Base-by-base conservation (phyloP, 1,140 invertebrate genomes). In the Euwallacea similis region DNA sequence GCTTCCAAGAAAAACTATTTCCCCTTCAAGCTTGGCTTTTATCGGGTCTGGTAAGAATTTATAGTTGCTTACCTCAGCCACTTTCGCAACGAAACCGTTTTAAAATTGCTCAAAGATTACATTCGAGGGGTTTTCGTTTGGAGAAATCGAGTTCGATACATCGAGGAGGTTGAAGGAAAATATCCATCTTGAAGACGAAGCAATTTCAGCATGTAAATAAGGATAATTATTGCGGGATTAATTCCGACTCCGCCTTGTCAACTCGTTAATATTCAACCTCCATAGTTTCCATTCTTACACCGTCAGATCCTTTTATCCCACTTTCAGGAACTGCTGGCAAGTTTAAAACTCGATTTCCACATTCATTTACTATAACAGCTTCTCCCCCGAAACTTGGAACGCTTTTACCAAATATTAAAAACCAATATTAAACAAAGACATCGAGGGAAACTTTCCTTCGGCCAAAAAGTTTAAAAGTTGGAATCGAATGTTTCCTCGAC, bases 31-130 rank as follows among this genome's bases (percentile, higher is more conserved):
- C 46, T 64, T 44, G 42, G 55, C 62, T 50, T 50, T 64, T 64
- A 64, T 64, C 42, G 62, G n/a, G 11, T 21, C 21, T 15, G 44
- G 42, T 9, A 50, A 13, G 44, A 64, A 64, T 64, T 64, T 64
- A 64, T 64, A 46, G 62, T 47, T 50, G 62, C 62, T 64, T 64
- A 64, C 42, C 13, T 16, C 62, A 64, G 62, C 46, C 44, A 64
- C 42, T 64, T 50, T 33, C 43, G 15, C n/a, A 62, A 42, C 42
- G 60, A 6, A 62, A 33, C 60, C 60, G 62, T 13, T 64, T 15
- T 50, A 50, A 15, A 50, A 64, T 64, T 64, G 62, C 44, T 46
- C 42, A 47, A 47, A 47, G 46, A 47, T 47, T 47, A 47, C 46
- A 47, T 47, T 47, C n/a, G 46, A 47, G n/a, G 46, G n/a, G n/a